Conservation (phyloP, 2,888 invertebrate species). For the Tupiocoris notatus region DNA sequence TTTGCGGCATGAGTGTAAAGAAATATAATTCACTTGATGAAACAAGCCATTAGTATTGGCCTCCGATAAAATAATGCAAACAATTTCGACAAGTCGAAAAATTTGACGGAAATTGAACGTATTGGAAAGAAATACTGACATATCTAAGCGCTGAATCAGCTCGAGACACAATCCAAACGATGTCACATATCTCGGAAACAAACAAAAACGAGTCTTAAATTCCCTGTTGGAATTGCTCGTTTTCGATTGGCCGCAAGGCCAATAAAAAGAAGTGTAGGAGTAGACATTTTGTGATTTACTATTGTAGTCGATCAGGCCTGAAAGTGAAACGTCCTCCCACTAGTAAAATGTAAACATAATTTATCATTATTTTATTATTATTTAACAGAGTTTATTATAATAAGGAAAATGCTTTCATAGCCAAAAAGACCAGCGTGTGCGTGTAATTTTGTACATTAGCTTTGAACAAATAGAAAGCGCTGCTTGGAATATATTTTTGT, state of each 20-base stretch:
- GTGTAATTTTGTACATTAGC: slow-evolving; percentile 24
- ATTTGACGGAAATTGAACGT: no score
- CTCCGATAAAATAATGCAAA: no score
- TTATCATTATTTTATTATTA: slow-evolving; percentile 23
- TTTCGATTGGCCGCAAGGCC: background rate
- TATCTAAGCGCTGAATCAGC: background rate
- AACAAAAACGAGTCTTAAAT: no score
- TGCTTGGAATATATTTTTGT: slow-evolving; percentile 17
- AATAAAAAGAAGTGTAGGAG: background rate
- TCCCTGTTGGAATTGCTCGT: no score
- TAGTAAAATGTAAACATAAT: background rate
- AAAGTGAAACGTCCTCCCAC: background rate
- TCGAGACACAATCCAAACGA: background rate
- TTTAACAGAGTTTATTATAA: slow-evolving; percentile 32
- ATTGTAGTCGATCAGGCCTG: background rate
- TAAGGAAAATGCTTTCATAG: slow-evolving; percentile 24
- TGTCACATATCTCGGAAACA: background rate
- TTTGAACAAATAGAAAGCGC: slow-evolving; percentile 13
- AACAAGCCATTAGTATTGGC: no score
- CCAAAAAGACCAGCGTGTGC: background rate
- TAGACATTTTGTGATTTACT: background rate
- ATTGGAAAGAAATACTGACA: background rate
- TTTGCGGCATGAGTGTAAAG: no score
- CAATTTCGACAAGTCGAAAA: no score
- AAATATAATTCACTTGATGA: no score